Evolutionary conservation across 1,140 invertebrate genomes (phyloP).

Genomic region (Diorhabda carinulata): DNA sequence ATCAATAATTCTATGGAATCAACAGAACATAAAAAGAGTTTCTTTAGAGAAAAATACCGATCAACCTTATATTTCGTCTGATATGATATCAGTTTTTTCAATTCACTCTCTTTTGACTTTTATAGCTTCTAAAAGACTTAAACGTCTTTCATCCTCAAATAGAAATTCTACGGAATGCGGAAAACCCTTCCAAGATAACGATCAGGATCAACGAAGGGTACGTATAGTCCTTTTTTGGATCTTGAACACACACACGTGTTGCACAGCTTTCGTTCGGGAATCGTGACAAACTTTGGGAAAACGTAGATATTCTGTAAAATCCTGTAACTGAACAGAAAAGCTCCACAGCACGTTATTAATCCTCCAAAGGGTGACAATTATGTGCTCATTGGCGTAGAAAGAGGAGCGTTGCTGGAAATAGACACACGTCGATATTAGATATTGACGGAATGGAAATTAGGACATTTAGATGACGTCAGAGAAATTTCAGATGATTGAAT

Average conservation of each 20-base stretch:
- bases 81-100: background rate
- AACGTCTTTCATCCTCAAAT: background rate
- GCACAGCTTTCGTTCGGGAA: background rate
- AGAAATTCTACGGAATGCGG: background rate
- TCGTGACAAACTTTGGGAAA: background rate
- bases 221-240: background rate
- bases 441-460: background rate
- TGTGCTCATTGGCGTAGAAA: constrained; percentile 1
- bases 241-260: constrained; percentile 2
- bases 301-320: background rate
- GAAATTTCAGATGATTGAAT: background rate
- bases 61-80: too few species aligned
- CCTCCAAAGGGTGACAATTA: constrained; percentile 1
- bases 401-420: background rate
- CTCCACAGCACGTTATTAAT: constrained; percentile 2
- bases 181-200: background rate
- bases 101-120: background rate
- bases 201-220: background rate
- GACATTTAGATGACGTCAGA: background rate
- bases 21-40: too few species aligned
- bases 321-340: background rate
- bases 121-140: background rate
- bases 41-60: too few species aligned
- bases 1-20: too few species aligned
- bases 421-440: constrained; percentile 1